These are phyloP conservation scores for Platygyra sinensis DNA, from an alignment of 64 coral and sea anemone genomes.

Conservation along the genomic window DNA sequence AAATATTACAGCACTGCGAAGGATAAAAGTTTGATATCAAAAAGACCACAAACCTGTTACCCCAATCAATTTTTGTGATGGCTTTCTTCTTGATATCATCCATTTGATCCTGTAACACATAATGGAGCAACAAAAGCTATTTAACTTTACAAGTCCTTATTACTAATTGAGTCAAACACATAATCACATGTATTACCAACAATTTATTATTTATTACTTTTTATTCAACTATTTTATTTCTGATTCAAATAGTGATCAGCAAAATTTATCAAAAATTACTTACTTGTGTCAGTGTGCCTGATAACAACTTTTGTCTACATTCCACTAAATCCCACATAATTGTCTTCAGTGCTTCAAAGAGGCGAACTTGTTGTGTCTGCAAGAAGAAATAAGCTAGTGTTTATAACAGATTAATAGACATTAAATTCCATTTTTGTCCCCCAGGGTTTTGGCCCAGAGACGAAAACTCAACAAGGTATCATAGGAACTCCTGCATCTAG, in stretches of 20 bases:
- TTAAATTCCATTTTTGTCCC: too few relatives aligned
- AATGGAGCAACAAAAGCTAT: not conserved
- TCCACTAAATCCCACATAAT: slow-evolving; percentile 94
- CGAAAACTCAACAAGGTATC: too few relatives aligned
- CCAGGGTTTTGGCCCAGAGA: too few relatives aligned
- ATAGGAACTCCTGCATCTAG: too few relatives aligned
- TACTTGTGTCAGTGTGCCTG: slow-evolving; percentile 87
- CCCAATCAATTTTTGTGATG: slow-evolving; percentile 92
- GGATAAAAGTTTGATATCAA: too few relatives aligned
- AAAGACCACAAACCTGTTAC: slow-evolving; percentile 77
- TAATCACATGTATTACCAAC: too few relatives aligned
- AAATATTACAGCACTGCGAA: too few relatives aligned
- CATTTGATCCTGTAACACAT: slow-evolving; percentile 79
- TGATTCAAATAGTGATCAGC: not conserved
- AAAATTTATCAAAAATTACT: not conserved
- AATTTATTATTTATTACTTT: too few relatives aligned
- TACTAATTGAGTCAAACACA: too few relatives aligned
- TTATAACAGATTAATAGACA: too few relatives aligned
- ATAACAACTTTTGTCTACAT: slow-evolving; percentile 69
- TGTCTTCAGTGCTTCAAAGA: slow-evolving; percentile 80
- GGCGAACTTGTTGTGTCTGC: slow-evolving; percentile 69
- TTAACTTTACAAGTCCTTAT: too few relatives aligned
- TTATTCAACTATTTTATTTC: not conserved
- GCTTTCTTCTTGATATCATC: slow-evolving; percentile 85
- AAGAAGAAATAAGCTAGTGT: not conserved